Evolutionary conservation across 2,113 vertebrate genomes (phyloP), one percentile per base, ranked within the genome.

Genomic region (Phasianus colchicus): DNA sequence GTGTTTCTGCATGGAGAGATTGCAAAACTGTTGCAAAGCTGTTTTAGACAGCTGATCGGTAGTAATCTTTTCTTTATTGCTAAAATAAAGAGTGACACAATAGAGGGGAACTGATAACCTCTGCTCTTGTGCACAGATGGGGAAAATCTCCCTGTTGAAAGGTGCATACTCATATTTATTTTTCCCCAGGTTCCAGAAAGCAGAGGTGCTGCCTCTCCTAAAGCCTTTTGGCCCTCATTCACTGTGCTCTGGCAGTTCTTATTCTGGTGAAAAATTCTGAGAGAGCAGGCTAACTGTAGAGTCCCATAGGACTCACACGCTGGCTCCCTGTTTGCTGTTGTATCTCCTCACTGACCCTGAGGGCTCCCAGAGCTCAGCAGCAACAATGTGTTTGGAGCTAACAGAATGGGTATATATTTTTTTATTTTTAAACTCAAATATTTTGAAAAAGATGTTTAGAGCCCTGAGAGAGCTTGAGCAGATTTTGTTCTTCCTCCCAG

Each of bases 1-100:
- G 57, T 6, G 25, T 84, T 81, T 81, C 74, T 82, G 30, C 54
- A 38, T 29, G 30, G 52, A 52, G 27, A 84, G 32, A 12, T 77
- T 82, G 61, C 50, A 82, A 87, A 91, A 61, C 29, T 84, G n/a
- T n/a, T n/a, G n/a, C n/a, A n/a, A n/a, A n/a, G n/a, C n/a, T 22
- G 36, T 74, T 89, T 77, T 81, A 18, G 34, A 52, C 40, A 74
- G 40, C 45, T 87, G 54, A 81, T 70, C 6, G 9, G n/a, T 52
- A 40, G 20, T 63, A 64, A 72, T 71, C n/a, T 72, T 85, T 67
- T 86, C 30, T 77, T 89, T 78, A 70, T 70, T 74, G 40, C 65
- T 82, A 61, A 91, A 84, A 74, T 57, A 74, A 63, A 86, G 72
- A 72, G 55, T 61, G 65, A 70, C 11, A 30, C 25, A 52, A 13